Evolutionary conservation across 2,888 invertebrate species (phyloP).

Genomic region (Plebejus anna): DNA sequence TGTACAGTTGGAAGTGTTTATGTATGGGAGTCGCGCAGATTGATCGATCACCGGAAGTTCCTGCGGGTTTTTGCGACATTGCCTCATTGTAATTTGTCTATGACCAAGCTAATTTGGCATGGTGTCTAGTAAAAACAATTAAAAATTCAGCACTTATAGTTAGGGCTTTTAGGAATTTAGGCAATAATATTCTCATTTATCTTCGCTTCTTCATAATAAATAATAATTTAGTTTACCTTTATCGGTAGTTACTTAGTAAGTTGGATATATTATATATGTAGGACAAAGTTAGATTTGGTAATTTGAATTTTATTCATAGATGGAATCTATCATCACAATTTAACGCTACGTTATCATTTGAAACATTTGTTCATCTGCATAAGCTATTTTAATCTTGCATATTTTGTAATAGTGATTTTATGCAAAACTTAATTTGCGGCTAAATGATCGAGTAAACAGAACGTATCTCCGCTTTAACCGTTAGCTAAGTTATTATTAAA

Average conservation of each 20-base stretch:
- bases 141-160: neutral
- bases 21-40: constrained; percentile 46
- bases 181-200: neutral
- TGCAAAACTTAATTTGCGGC: constrained; percentile 5
- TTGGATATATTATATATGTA: no score
- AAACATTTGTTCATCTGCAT: neutral
- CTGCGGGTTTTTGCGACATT: constrained; percentile 31
- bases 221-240: neutral
- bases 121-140: neutral
- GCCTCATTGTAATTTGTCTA: constrained; percentile 22
- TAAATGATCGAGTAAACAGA: constrained; percentile 35
- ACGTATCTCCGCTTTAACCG: constrained; percentile 28
- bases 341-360: neutral
- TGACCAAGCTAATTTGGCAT: neutral
- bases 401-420: constrained; percentile 5
- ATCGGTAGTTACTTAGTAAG: no score
- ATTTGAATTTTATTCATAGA: neutral
- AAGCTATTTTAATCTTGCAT: neutral
- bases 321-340: neutral
- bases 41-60: constrained; percentile 68
- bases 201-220: neutral
- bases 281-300: neutral
- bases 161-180: neutral
- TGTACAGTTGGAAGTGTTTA: constrained; percentile 9
- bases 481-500: constrained; percentile 19